Evolutionary conservation across 2,113 vertebrate species (phyloP).

Genomic region (Ciconia stormi): DNA sequence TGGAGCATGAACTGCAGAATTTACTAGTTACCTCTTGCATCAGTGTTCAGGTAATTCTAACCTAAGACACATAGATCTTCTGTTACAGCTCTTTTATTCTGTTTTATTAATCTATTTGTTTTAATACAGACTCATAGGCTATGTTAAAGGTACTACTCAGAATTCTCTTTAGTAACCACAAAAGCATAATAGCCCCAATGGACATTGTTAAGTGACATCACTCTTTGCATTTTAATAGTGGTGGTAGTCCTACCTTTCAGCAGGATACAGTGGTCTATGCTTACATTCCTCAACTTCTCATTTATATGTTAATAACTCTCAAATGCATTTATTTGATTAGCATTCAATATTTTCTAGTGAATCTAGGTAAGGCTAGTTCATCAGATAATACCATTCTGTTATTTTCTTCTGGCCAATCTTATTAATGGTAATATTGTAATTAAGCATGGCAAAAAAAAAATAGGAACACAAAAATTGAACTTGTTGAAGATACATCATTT

Average conservation of each 20-base stretch:
- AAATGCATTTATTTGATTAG: not conserved
- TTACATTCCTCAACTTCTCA: not conserved
- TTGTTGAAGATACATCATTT: not conserved
- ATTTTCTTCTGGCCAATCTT: not conserved
- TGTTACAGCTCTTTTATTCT: not conserved
- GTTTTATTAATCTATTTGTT: not conserved
- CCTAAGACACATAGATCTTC: not conserved
- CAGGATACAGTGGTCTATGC: not conserved
- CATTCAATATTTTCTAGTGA: not conserved
- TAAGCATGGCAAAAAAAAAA: not conserved
- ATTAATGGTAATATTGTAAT: not conserved
- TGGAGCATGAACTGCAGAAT: not conserved
- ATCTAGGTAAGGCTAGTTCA: not conserved
- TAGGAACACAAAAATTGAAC: not conserved
- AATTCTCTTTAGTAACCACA: not conserved
- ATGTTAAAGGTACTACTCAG: not conserved
- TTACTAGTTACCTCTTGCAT: not conserved
- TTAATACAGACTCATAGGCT: not conserved
- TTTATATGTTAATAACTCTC: conserved; percentile 9
- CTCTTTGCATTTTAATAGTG: not conserved
- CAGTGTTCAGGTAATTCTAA: not conserved
- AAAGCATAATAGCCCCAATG: not conserved
- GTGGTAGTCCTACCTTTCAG: not conserved
- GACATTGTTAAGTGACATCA: not conserved
- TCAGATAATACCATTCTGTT: not conserved